A percentile compares a stretch with the other conserved stretches of the same genome.
phyloP scores from a whole-genome alignment of 2,113 vertebrate genomes.

The Edolisoma coerulescens region DNA sequence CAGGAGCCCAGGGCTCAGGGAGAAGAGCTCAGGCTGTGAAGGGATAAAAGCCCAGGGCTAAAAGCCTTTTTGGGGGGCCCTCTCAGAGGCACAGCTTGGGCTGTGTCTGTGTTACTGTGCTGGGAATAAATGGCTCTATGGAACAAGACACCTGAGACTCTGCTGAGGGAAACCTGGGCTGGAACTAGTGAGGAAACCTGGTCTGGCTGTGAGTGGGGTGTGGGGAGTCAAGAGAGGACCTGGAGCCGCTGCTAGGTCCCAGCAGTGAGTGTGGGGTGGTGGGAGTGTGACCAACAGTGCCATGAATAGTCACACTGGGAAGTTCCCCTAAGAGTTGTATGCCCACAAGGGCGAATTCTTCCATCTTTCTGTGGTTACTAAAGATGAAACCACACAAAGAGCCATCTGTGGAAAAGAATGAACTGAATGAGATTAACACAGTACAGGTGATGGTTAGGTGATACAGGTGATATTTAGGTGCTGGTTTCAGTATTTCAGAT shows the following conservation, averaged over 20 bases:
- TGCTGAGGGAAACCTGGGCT: background rate
- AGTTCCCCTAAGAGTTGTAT: background rate
- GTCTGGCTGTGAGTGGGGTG: background rate
- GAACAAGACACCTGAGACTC: background rate
- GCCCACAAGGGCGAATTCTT: background rate
- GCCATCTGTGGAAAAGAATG: background rate
- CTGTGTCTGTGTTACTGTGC: background rate
- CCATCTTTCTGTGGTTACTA: background rate
- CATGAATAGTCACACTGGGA: background rate
- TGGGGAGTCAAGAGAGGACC: background rate
- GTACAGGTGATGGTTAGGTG: background rate
- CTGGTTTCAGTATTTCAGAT: background rate
- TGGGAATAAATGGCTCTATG: background rate
- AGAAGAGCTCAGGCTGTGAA: background rate
- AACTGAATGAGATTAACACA: background rate
- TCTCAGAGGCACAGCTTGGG: fast-evolving
- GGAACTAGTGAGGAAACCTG: background rate
- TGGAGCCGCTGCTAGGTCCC: background rate
- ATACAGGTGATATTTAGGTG: background rate
- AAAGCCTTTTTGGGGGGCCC: background rate
- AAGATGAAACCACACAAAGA: background rate
- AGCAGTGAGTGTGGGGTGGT: background rate
- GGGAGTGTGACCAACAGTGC: background rate
- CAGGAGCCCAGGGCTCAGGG: background rate
- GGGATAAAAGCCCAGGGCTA: background rate